A percentile compares a stretch with the other conserved stretches of the same genome.
Conservation (phyloP, 1,140 invertebrate genomes). For the Heterodera carotae region DNA sequence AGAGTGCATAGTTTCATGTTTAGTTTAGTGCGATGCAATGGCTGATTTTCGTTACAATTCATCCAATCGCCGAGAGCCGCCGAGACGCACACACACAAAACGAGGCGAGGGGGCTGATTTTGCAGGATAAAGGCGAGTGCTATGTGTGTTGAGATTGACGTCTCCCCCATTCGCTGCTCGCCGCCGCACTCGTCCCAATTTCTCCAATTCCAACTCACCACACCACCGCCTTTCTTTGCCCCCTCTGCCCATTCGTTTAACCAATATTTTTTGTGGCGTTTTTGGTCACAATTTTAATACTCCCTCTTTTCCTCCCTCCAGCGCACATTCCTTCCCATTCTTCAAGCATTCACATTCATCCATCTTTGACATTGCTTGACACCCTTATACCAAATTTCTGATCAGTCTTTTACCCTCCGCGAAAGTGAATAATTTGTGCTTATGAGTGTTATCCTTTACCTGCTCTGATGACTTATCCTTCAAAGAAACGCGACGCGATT, state of each 20-base stretch:
- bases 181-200: background rate
- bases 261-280: background rate
- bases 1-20: background rate
- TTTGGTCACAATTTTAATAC: background rate
- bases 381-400: background rate
- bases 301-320: background rate
- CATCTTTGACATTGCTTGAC: background rate
- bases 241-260: background rate
- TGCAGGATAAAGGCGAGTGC: background rate
- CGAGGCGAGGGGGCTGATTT: background rate
- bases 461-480: too few species aligned
- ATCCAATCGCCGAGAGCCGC: background rate
- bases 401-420: background rate
- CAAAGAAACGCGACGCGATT: too few species aligned
- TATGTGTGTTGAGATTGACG: background rate
- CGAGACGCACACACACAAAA: background rate
- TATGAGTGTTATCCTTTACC: too few species aligned
- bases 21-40: background rate
- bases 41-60: background rate
- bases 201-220: background rate
- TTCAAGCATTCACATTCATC: constrained; percentile 1
- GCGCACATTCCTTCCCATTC: background rate
- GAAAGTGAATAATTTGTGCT: background rate
- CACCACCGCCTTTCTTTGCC: background rate
- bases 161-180: background rate